These are phyloP conservation scores for Hoplodrina blanda DNA, from an alignment of 2,888 invertebrate genomes.

Conservation along the genomic window DNA sequence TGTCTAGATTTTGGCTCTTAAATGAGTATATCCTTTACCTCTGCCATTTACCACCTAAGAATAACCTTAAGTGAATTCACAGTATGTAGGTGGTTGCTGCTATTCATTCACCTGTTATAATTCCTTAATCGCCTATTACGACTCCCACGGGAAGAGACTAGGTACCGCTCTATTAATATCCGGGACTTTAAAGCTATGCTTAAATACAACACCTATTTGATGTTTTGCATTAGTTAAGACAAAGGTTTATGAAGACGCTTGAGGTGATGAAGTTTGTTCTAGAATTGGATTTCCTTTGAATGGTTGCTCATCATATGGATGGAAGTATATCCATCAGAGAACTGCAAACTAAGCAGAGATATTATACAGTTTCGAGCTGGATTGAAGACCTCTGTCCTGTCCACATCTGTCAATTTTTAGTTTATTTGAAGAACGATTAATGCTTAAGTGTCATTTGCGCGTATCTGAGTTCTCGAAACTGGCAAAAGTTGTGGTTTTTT, in stretches of 20 bases:
- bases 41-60: constrained; percentile 9
- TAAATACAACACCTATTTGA: constrained; percentile 17
- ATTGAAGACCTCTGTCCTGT: background rate
- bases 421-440: background rate
- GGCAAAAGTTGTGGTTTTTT: constrained; percentile 14
- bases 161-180: constrained; percentile 26
- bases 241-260: constrained; percentile 4
- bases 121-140: constrained; percentile 40
- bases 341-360: background rate
- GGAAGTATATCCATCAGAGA: background rate
- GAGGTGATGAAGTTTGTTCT: background rate
- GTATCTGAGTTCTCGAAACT: background rate
- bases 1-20: constrained; percentile 3
- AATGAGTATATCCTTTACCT: background rate
- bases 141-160: constrained; percentile 47
- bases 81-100: constrained; percentile 33
- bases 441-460: background rate
- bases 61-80: constrained; percentile 24
- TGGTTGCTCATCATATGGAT: too few species aligned
- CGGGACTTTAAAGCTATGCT: constrained; percentile 14
- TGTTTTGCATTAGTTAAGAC: constrained; percentile 5
- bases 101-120: constrained; percentile 40
- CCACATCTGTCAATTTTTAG: background rate
- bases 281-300: background rate
- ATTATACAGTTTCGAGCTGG: background rate